Conservation (phyloP, 2,888 invertebrate species). For the Drosophila bunnanda region DNA sequence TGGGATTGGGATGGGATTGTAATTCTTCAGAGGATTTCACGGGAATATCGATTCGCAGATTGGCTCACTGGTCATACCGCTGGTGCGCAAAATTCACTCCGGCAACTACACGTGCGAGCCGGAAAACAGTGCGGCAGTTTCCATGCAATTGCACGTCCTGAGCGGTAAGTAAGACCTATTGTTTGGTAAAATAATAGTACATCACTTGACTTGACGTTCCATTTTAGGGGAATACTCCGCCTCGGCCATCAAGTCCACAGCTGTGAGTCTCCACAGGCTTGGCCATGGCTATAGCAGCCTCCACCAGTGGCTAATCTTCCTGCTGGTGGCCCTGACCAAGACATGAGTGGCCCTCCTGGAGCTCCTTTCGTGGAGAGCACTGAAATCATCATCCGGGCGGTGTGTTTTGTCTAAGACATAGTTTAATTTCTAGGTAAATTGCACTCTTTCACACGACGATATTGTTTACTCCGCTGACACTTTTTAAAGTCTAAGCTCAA, state of each 20-base stretch:
- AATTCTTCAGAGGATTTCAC: neutral
- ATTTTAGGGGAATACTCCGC: constrained; percentile 84
- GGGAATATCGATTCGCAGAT: constrained; percentile 69
- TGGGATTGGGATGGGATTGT: neutral
- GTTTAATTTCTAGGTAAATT: constrained; percentile 59
- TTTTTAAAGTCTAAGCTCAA: constrained; percentile 33
- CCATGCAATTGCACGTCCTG: constrained; percentile 94
- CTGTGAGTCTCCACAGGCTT: constrained; percentile 50
- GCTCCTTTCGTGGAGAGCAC: constrained; percentile 4
- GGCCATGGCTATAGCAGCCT: constrained; percentile 59
- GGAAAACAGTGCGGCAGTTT: constrained; percentile 94
- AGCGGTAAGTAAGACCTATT: constrained; percentile 88
- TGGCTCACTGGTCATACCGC: constrained; percentile 84
- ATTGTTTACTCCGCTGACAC: constrained; percentile 33
- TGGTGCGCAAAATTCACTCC: constrained; percentile 83
- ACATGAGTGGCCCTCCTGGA: constrained; percentile 53
- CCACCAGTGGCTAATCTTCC: constrained; percentile 65
- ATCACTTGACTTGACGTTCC: no score
- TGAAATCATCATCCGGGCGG: constrained; percentile 19
- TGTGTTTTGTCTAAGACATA: constrained; percentile 44
- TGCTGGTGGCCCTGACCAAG: constrained; percentile 64
- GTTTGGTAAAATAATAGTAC: neutral
- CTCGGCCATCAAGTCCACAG: constrained; percentile 84
- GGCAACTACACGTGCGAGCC: constrained; percentile 97
- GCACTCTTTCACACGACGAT: constrained; percentile 18